Conservation (phyloP, 2,888 invertebrate species). For the Tortrix viridana region DNA sequence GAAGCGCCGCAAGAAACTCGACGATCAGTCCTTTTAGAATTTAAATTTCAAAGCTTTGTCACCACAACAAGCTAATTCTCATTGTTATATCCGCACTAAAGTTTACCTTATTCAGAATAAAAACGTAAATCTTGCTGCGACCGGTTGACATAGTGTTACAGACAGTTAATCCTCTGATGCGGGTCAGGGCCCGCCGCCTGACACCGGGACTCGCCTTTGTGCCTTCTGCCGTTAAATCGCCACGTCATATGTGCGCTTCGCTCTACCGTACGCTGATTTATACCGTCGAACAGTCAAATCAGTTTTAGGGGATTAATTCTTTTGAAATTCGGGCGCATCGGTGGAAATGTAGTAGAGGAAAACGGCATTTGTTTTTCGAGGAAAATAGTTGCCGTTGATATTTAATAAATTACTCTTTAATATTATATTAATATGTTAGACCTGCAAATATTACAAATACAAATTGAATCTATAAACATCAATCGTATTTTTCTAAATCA, state of each 20-base stretch:
- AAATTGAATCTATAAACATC: too few relatives aligned
- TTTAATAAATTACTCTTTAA: too few relatives aligned
- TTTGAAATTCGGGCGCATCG: neutral
- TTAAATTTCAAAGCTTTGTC: too few relatives aligned
- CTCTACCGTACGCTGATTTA: slow-evolving; percentile 42
- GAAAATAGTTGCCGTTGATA: too few relatives aligned
- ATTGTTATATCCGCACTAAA: slow-evolving; percentile 23
- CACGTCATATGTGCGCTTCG: slow-evolving; percentile 57
- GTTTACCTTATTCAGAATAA: slow-evolving; percentile 62
- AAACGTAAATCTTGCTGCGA: slow-evolving; percentile 75
- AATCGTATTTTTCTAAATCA: too few relatives aligned
- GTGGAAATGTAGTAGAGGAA: neutral
- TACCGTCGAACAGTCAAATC: slow-evolving; percentile 34
- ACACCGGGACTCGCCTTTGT: slow-evolving; percentile 62
- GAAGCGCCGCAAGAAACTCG: too few relatives aligned
- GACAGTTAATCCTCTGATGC: slow-evolving; percentile 78
- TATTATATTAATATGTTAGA: too few relatives aligned
- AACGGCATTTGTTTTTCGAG: too few relatives aligned
- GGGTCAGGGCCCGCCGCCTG: slow-evolving; percentile 64
- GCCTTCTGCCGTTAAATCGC: slow-evolving; percentile 60
- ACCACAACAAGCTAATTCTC: too few relatives aligned
- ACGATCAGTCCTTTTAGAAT: too few relatives aligned
- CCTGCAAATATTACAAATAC: too few relatives aligned
- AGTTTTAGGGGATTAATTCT: slow-evolving; percentile 19
- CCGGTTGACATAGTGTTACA: slow-evolving; percentile 76